Conservation (phyloP, 2,797 vertebrate species). For the Mareca penelope region DNA sequence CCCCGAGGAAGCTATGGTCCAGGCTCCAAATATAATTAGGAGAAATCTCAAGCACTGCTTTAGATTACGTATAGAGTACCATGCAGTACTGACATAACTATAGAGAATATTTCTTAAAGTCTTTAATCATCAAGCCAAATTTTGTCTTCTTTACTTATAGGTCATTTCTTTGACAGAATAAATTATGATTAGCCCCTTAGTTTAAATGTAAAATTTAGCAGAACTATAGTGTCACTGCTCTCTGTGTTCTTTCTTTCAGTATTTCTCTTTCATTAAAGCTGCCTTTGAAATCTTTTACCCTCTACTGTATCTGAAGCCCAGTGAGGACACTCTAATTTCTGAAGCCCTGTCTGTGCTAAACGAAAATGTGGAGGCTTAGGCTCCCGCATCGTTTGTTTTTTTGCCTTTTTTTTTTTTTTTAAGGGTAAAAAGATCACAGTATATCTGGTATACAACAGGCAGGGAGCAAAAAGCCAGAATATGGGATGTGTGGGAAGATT, state of each 20-base stretch:
- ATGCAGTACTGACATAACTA: constrained; percentile 35
- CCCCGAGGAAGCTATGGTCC: constrained; percentile 5
- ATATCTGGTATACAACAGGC: not conserved
- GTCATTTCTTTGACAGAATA: constrained; percentile 73
- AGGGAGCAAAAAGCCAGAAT: not conserved
- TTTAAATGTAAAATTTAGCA: constrained; percentile 75
- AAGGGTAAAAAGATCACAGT: constrained; percentile 11
- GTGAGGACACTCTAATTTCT: constrained; percentile 70
- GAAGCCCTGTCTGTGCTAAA: constrained; percentile 57
- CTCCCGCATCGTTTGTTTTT: not conserved
- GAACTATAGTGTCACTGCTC: constrained; percentile 59
- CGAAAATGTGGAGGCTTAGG: constrained; percentile 35
- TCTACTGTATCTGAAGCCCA: constrained; percentile 64
- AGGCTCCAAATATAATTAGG: constrained; percentile 67
- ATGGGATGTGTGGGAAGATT: not conserved
- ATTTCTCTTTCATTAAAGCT: constrained; percentile 74
- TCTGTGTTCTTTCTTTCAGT: constrained; percentile 64
- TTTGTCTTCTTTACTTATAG: constrained; percentile 75
- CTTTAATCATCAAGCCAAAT: constrained; percentile 72
- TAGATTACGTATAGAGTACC: constrained; percentile 22
- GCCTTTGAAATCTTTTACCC: constrained; percentile 76
- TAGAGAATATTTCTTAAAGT: constrained; percentile 43
- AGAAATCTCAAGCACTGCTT: constrained; percentile 67
- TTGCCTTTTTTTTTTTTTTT: not conserved
- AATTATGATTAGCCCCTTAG: constrained; percentile 73